Base-by-base conservation (phyloP, 2,113 vertebrate species). In the Saguinus imperator region DNA sequence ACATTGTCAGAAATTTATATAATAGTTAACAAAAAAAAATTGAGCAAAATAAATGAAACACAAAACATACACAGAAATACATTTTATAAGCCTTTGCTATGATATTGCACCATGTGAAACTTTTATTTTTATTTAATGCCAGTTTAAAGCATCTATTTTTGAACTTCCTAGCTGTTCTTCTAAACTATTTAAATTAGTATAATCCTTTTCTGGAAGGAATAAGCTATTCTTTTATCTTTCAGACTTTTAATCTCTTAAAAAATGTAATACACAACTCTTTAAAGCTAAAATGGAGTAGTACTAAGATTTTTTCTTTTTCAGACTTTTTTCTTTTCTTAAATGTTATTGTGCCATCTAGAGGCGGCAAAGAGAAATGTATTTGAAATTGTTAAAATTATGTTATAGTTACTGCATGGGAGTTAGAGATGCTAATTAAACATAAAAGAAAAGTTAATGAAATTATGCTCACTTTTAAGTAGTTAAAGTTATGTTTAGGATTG, bases 291-390 rank as follows among this genome's bases (percentile, higher is more conserved):
- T 91, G 87, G 68, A 72, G 88, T 50, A 73, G 92, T 48, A 83
- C 82, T 52, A 80, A 86, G 35, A 97, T 80, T 70, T 87, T 57
- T 16, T 80, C 52, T 16, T 77, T 92, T 95, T 35, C 84, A 77
- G 50, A 96, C 61, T 79, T 97, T 97, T 92, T 70, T 35, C 73
- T 94, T 91, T 98, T 97, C 79, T 95, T 96, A 96, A 89, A 97
- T 97, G 85, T 95, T 93, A 98, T 90, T 97, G 48, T 98, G 98
- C 98, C 98, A 98, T 89, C 97, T 98, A 98, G 97, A 97, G 98
- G 96, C 92, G 91, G 61, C 16, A 96, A 96, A 88, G 79, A 92
- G 52, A 94, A 98, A 84, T 96, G 16, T 79, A 40, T 68, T 25
- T 86, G 87, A 82, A 85, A 70, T 89, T 89, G 43, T 55, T 82